Conservation (phyloP, 2,113 vertebrate species). For the Tinamus guttatus region DNA sequence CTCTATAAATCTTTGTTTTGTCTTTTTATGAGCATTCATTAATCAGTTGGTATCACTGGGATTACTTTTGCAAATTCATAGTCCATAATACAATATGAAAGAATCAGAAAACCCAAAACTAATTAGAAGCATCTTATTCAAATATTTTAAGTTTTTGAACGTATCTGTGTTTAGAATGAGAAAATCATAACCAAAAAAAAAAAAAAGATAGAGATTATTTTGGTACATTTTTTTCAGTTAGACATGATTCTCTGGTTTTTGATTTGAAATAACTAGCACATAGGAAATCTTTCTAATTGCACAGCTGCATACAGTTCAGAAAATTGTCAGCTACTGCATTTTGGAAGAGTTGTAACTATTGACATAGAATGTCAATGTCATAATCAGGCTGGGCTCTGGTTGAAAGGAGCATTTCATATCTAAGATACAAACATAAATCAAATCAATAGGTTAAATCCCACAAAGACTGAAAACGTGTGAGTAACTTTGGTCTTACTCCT, state of each 20-base stretch:
- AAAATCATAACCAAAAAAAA: background rate
- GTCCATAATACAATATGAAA: background rate
- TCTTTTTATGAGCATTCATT: background rate
- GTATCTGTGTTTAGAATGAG: background rate
- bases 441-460: background rate
- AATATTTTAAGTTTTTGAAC: background rate
- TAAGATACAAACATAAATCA: background rate
- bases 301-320: background rate
- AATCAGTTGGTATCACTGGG: background rate
- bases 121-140: background rate
- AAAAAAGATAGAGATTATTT: background rate
- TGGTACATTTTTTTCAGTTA: background rate
- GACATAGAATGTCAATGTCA: slow-evolving; percentile 19
- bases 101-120: background rate
- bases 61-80: background rate
- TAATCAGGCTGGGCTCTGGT: background rate
- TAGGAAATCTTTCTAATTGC: background rate
- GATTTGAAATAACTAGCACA: background rate
- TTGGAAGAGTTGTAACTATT: background rate
- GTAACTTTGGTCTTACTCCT: background rate
- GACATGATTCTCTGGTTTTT: background rate
- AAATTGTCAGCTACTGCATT: slow-evolving; percentile 21
- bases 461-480: background rate
- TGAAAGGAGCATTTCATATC: background rate
- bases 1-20: background rate